Percentiles rank a stretch among this genome's conserved stretches.
These are phyloP conservation scores for Neoaliturus tenellus DNA, from an alignment of 2,888 invertebrate species.

Conservation along the genomic window DNA sequence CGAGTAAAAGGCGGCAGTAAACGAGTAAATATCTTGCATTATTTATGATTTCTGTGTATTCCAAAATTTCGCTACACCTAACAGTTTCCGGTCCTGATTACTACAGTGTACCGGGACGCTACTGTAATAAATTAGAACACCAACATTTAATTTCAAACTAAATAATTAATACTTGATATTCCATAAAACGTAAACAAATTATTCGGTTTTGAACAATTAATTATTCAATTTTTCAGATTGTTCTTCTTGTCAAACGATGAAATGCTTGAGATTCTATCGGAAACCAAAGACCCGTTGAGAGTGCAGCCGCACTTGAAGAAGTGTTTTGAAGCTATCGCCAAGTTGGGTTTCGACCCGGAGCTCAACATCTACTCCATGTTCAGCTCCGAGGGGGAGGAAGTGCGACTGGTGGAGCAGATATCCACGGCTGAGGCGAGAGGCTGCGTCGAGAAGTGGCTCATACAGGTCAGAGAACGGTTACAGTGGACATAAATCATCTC, in stretches of 20 bases:
- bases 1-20: no score
- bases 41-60: no score
- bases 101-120: no score
- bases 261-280: conserved; percentile 92
- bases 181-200: no score
- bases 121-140: no score
- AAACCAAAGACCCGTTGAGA: conserved; percentile 89
- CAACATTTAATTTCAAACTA: no score
- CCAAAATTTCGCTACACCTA: no score
- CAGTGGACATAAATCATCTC: no score
- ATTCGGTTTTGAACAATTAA: no score
- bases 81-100: no score
- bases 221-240: conserved; percentile 77
- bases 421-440: conserved; percentile 85
- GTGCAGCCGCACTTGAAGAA: conserved; percentile 92
- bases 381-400: conserved; percentile 85
- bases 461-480: conserved; percentile 75
- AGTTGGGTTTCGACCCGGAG: conserved; percentile 82
- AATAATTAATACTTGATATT: no score
- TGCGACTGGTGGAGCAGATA: conserved; percentile 78
- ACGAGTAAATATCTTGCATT: no score
- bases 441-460: conserved; percentile 91
- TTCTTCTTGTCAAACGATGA: conserved; percentile 95
- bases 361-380: conserved; percentile 86
- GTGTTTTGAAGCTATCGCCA: conserved; percentile 91